Percentiles rank a stretch among this genome's conserved stretches.
These are phyloP conservation scores for Aelia acuminata DNA, from an alignment of 2,888 invertebrate species.

Conservation along the genomic window DNA sequence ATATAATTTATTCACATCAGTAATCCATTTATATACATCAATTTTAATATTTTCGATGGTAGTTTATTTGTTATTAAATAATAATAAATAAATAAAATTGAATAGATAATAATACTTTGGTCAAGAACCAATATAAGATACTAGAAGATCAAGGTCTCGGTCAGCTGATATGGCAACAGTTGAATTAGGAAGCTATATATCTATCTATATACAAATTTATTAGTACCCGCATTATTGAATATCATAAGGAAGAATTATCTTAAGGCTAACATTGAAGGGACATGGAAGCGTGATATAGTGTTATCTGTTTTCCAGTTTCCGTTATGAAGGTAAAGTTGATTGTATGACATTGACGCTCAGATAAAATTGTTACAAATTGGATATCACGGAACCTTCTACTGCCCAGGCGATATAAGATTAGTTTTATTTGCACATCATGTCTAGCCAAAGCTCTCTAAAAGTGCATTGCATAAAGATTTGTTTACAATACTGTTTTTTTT, in stretches of 20 bases:
- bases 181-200: not conserved
- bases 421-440: too few relatives aligned
- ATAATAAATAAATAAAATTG: not conserved
- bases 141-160: conserved; percentile 12
- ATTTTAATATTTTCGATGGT: not conserved
- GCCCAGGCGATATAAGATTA: too few relatives aligned
- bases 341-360: not conserved
- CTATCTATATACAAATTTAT: not conserved
- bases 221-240: too few relatives aligned
- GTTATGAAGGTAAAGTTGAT: not conserved
- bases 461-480: too few relatives aligned
- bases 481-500: too few relatives aligned
- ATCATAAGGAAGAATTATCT: not conserved
- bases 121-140: not conserved
- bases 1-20: too few relatives aligned
- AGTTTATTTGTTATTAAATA: not conserved
- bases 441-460: too few relatives aligned
- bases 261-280: not conserved
- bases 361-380: not conserved
- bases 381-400: not conserved
- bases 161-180: not conserved
- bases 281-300: not conserved
- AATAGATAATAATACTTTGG: not conserved
- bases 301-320: not conserved
- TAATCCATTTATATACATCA: too few relatives aligned